phyloP scores from a whole-genome alignment of 2,113 vertebrate species.

The Paratilapia polleni region DNA sequence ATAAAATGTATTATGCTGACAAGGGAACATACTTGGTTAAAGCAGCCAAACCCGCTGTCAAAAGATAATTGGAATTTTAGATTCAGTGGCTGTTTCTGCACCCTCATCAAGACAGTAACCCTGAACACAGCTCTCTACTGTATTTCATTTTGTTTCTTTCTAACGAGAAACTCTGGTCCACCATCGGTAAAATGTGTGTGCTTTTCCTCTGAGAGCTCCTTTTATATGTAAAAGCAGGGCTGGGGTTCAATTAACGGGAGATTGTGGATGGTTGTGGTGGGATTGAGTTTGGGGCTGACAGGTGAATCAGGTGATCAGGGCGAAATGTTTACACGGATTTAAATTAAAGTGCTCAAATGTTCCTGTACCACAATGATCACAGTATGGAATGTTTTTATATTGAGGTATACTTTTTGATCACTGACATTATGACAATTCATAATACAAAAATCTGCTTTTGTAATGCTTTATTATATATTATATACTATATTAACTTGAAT shows the following conservation, averaged over 20 bases:
- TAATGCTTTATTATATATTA: neutral
- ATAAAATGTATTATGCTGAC: neutral
- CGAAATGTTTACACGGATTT: neutral
- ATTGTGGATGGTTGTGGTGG: neutral
- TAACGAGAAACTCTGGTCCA: neutral
- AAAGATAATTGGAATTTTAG: constrained; percentile 32
- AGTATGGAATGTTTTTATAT: too few species aligned
- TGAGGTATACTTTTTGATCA: neutral
- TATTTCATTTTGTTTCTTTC: constrained; percentile 2
- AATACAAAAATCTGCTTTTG: neutral
- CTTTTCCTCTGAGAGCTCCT: constrained; percentile 1
- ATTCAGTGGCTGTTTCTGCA: constrained; percentile 11
- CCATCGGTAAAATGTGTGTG: neutral
- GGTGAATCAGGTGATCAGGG: neutral
- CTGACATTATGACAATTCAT: too few species aligned
- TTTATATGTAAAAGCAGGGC: neutral
- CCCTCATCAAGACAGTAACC: constrained; percentile 10
- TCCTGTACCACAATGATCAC: neutral
- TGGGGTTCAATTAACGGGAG: neutral
- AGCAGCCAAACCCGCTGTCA: neutral
- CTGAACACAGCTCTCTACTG: neutral
- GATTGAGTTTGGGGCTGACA: neutral
- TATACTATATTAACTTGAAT: neutral
- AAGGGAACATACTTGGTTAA: neutral
- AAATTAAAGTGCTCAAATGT: neutral